phyloP scores from a whole-genome alignment of 2,888 invertebrate genomes.

The Deroplatys truncata region DNA sequence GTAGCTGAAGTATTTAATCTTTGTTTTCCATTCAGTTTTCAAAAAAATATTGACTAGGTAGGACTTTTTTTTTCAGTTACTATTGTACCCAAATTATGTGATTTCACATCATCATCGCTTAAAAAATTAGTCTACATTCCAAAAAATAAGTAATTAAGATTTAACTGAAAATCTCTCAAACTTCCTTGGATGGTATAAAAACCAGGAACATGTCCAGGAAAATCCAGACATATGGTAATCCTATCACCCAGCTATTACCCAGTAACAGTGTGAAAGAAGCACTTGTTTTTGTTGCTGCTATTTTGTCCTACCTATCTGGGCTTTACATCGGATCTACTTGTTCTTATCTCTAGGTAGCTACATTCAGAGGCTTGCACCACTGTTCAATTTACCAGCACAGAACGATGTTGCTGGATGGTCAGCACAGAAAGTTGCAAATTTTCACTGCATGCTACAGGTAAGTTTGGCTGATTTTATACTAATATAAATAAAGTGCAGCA shows the following conservation, averaged over 20 bases:
- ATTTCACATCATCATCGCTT: too few relatives aligned
- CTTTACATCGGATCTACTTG: background rate
- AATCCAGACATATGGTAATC: background rate
- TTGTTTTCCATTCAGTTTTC: background rate
- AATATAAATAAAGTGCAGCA: background rate
- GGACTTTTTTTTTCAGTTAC: too few relatives aligned
- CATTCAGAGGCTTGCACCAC: constrained; percentile 83
- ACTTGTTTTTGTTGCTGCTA: too few relatives aligned
- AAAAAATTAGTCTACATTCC: too few relatives aligned
- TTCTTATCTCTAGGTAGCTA: constrained; percentile 63
- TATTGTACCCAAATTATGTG: too few relatives aligned
- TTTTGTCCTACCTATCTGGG: background rate
- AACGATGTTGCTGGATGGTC: constrained; percentile 78
- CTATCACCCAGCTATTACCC: too few relatives aligned
- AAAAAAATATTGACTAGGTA: too few relatives aligned
- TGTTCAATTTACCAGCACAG: constrained; percentile 76
- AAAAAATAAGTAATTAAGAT: too few relatives aligned
- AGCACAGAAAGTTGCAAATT: constrained; percentile 90
- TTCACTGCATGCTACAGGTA: constrained; percentile 87
- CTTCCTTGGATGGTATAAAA: background rate
- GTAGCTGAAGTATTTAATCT: background rate
- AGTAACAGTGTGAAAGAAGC: too few relatives aligned
- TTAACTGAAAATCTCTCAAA: background rate
- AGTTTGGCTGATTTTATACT: constrained; percentile 12
- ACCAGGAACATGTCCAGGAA: background rate